These are phyloP conservation scores for Pelagia noctiluca DNA, from an alignment of 30 jellyfish, hydroid and myxozoan species.

Conservation along the genomic window DNA sequence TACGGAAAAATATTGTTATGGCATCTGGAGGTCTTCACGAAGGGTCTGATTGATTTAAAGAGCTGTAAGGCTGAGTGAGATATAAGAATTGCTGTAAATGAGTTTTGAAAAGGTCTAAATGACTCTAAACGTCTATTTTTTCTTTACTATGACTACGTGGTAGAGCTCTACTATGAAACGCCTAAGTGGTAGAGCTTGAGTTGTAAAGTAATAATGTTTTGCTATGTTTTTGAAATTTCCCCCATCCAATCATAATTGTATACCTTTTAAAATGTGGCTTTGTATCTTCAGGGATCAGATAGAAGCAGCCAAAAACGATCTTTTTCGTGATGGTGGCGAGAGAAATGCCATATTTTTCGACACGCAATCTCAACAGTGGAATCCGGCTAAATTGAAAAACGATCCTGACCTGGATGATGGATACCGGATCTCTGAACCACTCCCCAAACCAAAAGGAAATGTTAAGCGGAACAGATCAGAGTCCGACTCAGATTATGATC, in stretches of 20 bases:
- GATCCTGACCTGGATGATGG: constrained; percentile 38
- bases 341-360: constrained; percentile 55
- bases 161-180: no score
- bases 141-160: no score
- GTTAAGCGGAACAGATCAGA: constrained; percentile 74
- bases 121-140: no score
- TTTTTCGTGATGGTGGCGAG: constrained; percentile 48
- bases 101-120: no score
- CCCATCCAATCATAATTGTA: background rate
- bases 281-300: constrained; percentile 77
- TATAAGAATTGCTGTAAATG: no score
- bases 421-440: constrained; percentile 39
- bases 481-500: constrained; percentile 90
- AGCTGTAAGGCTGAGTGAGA: no score
- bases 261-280: background rate
- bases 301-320: constrained; percentile 86
- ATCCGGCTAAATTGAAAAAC: constrained; percentile 1
- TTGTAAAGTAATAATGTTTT: background rate
- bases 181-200: no score
- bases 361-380: background rate
- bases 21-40: no score
- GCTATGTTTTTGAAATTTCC: background rate
- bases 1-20: no score
- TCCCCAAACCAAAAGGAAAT: constrained; percentile 68
- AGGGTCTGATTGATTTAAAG: no score